Evolutionary conservation across 2,888 invertebrate genomes (phyloP).

Genomic region (Eupeodes latifasciatus): DNA sequence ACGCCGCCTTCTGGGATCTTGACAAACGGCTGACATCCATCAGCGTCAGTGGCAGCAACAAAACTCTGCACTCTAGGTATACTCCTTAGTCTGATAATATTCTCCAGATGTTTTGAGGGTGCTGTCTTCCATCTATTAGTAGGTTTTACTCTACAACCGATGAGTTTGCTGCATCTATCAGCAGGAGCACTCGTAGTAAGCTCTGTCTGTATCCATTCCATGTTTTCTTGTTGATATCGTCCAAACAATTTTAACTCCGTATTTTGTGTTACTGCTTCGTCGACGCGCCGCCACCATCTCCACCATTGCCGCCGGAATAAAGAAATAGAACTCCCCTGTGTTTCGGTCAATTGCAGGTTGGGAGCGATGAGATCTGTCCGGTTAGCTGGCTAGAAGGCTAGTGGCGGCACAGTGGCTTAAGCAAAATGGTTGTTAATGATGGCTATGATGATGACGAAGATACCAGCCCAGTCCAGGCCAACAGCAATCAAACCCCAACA

Average conservation of each 20-base stretch:
- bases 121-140: conserved; percentile 30
- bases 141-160: conserved; percentile 38
- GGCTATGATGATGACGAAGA: conserved; percentile 47
- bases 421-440: conserved; percentile 51
- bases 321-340: conserved; percentile 22
- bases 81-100: conserved; percentile 67
- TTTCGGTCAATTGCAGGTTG: conserved; percentile 52
- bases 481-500: conserved; percentile 26
- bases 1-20: conserved; percentile 61
- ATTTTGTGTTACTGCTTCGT: not conserved
- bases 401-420: conserved; percentile 28
- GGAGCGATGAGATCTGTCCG: conserved; percentile 14
- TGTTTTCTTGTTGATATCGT: conserved; percentile 14
- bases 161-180: conserved; percentile 53
- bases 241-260: conserved; percentile 51
- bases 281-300: too few species aligned
- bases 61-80: conserved; percentile 14
- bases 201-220: conserved; percentile 4
- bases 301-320: too few species aligned
- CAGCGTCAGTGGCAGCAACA: conserved; percentile 59
- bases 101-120: conserved; percentile 70
- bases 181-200: conserved; percentile 48
- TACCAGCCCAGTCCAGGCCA: conserved; percentile 34
- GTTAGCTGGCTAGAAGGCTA: not conserved
- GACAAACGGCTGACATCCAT: conserved; percentile 74